These are phyloP conservation scores for Synergus umbraculus DNA, from an alignment of 2,888 invertebrate species.

Conservation along the genomic window DNA sequence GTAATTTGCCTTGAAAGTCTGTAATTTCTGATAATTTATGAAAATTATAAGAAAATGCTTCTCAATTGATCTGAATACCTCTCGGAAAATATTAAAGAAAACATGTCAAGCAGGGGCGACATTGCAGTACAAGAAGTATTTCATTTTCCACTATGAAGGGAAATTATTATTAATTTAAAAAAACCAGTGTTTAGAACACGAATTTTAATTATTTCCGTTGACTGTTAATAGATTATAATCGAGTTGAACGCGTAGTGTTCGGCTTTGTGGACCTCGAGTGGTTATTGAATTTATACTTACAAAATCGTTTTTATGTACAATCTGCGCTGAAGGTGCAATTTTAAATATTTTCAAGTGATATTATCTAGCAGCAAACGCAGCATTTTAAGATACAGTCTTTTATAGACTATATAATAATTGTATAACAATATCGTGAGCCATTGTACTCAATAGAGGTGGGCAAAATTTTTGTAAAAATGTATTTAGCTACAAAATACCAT, in stretches of 20 bases:
- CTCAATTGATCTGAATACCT: neutral
- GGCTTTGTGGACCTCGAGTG: neutral
- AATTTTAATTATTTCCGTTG: slow-evolving; percentile 25
- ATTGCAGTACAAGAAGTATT: slow-evolving; percentile 26
- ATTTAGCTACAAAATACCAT: slow-evolving; percentile 11
- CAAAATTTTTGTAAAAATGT: slow-evolving; percentile 21
- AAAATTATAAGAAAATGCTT: neutral
- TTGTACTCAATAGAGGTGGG: slow-evolving; percentile 39
- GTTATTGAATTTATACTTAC: slow-evolving; percentile 28
- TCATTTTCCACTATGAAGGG: neutral
- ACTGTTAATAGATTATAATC: slow-evolving; percentile 36
- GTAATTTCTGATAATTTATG: neutral
- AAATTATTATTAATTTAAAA: neutral
- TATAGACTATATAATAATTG: slow-evolving; percentile 18
- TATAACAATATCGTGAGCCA: neutral
- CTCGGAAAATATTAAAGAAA: neutral
- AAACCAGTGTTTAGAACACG: neutral
- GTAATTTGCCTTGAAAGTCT: neutral
- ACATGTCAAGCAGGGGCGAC: neutral
- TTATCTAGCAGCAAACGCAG: slow-evolving; percentile 43
- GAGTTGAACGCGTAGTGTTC: neutral
- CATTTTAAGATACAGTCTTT: slow-evolving; percentile 12
- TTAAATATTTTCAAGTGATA: slow-evolving; percentile 52
- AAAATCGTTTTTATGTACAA: slow-evolving; percentile 32
- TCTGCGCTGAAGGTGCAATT: slow-evolving; percentile 49